Evolutionary conservation across 35 echinoderm and acorn worm genomes (phyloP), one percentile per base, ranked within the genome.

Genomic region (Heliocidaris tuberculata): DNA sequence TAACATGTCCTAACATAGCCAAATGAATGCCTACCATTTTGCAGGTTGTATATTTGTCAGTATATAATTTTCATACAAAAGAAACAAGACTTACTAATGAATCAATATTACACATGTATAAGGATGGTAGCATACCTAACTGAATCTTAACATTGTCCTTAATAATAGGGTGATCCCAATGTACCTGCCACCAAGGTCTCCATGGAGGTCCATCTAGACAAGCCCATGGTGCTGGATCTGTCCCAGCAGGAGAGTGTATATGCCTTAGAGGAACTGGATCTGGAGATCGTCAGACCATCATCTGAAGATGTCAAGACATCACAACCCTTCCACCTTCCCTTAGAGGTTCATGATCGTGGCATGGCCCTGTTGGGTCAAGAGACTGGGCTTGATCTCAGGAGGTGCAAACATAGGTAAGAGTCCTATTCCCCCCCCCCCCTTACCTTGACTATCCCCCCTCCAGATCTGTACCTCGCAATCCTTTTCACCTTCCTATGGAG

Each of bases 131-230:
- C 1, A 2, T 86, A 21, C 85, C 30, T 86, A 86, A 24, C 35
- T 42, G 35, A 42, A 42, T 42, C 35, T 42, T 0, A 42, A 42
- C 35, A 42, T 42, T 42, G 35, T 42, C 35, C 35, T 91, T 91
- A 19, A 29, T 52, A 85, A 11, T 88, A 97, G 97, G 98, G 98
- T 92, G 98, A 99, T 87, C 98, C 98, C 19, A 99, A 99, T 92
- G 98, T 99, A 1, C 98, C 98, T 48, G 97, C 98, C 6, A 93
- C 95, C 50, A 96, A 99, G 95, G 32, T 96, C 24, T 97, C 95
- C 59, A 93, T 99, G 19, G 94, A 96, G 85, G 98, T 96, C 9
- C 95, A 97, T 85, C 94, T 99, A 2, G 95, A 99, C 49, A 90
- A 97, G 48, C 96, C 96, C 13, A 95, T 99, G 96, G 92, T 99